Evolutionary conservation across 2,113 vertebrate genomes (phyloP).

Genomic region (Choloepus hoffmanni): DNA sequence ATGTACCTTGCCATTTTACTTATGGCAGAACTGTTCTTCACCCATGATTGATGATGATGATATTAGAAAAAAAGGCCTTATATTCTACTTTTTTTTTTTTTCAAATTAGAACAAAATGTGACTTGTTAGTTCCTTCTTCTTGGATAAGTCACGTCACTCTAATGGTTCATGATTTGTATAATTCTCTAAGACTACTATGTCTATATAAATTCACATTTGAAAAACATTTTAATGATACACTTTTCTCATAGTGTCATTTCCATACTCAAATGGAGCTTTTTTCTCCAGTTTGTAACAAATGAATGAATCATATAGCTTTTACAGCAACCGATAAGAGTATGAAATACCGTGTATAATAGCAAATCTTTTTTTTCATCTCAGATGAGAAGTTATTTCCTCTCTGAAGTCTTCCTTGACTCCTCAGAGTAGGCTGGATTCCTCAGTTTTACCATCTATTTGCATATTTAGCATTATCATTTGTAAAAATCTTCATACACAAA

Average conservation of each 20-base stretch:
- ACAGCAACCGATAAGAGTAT: not conserved
- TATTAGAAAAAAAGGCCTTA: not conserved
- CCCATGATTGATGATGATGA: not conserved
- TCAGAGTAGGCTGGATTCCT: not conserved
- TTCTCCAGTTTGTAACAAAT: not conserved
- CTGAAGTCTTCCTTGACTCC: not conserved
- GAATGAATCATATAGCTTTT: not conserved
- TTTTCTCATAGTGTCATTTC: not conserved
- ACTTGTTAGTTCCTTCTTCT: not conserved
- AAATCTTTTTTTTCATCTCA: not conserved
- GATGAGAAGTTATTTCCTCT: not conserved
- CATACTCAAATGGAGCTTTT: not conserved
- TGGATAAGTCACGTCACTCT: not conserved
- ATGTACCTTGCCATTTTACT: not conserved
- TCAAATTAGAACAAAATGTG: not conserved
- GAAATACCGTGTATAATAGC: not conserved
- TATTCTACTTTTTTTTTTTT: not conserved
- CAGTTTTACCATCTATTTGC: not conserved
- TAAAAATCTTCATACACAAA: not conserved
- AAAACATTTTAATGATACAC: not conserved
- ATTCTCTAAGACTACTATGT: not conserved
- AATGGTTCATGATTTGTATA: not conserved
- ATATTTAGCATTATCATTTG: not conserved
- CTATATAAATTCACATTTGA: not conserved
- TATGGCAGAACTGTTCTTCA: not conserved